Evolutionary conservation across 2,888 invertebrate genomes (phyloP).

Genomic region (Amphipyra tragopoginis): DNA sequence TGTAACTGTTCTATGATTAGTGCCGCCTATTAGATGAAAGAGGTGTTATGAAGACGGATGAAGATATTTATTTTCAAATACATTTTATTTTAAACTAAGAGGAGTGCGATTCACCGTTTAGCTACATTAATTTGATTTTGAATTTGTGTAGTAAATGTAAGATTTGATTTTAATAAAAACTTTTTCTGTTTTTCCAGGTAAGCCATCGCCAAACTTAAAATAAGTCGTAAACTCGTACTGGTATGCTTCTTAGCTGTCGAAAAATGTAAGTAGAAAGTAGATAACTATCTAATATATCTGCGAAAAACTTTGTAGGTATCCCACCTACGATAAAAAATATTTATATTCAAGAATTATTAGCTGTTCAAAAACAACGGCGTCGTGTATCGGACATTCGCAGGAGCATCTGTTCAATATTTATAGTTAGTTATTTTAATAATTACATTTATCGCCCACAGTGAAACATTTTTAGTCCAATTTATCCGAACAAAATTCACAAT

Average conservation of each 20-base stretch:
- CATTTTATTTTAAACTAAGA: slow-evolving; percentile 4
- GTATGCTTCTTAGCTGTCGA: neutral
- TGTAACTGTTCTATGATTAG: slow-evolving; percentile 23
- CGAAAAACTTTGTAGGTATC: neutral
- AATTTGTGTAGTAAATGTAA: neutral
- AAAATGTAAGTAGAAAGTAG: slow-evolving; percentile 38
- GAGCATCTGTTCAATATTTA: slow-evolving; percentile 28
- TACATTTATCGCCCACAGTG: slow-evolving; percentile 38
- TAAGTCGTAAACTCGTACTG: neutral
- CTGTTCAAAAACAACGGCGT: slow-evolving; percentile 2
- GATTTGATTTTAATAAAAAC: slow-evolving; percentile 6
- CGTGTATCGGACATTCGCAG: slow-evolving; percentile 2
- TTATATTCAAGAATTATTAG: slow-evolving; percentile 21
- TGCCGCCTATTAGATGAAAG: slow-evolving; percentile 26
- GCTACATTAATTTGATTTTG: neutral
- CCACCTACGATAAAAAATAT: neutral
- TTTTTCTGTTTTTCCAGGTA: slow-evolving; percentile 66
- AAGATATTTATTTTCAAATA: slow-evolving; percentile 16
- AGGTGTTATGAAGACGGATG: slow-evolving; percentile 25
- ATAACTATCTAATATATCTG: slow-evolving; percentile 5
- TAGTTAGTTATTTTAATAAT: slow-evolving; percentile 50
- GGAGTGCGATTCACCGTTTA: neutral
- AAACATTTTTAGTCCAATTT: slow-evolving; percentile 57
- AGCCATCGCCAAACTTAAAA: slow-evolving; percentile 28
- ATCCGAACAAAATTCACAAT: slow-evolving; percentile 77